phyloP scores from a whole-genome alignment of 2,113 vertebrate species.

The Tachysurus vachellii region DNA sequence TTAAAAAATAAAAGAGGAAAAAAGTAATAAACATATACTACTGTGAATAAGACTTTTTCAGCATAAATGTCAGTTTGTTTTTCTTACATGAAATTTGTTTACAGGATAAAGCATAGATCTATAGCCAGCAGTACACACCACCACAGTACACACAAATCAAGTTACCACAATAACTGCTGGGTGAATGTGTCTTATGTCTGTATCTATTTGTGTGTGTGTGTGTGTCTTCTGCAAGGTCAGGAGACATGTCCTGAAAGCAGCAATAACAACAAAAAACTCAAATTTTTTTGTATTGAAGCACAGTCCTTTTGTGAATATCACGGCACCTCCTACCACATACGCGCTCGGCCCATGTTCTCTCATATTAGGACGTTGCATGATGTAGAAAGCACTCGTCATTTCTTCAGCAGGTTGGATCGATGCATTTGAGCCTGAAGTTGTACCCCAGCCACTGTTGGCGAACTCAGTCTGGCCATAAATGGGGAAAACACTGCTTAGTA shows the following conservation, averaged over 20 bases:
- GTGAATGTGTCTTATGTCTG: conserved; percentile 20
- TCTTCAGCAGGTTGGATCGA: conserved; percentile 35
- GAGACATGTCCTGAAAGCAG: conserved; percentile 32
- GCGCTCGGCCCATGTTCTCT: conserved; percentile 1
- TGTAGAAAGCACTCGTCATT: conserved; percentile 35
- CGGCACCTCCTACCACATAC: conserved; percentile 2
- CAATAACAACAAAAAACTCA: conserved; percentile 17
- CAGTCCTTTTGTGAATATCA: conserved; percentile 33
- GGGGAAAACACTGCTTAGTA: conserved; percentile 53
- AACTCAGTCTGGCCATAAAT: conserved; percentile 39
- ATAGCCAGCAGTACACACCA: neutral
- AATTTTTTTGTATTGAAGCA: conserved; percentile 30
- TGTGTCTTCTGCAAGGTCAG: conserved; percentile 39
- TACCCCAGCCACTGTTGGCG: conserved; percentile 34
- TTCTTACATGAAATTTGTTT: neutral
- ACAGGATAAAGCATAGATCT: neutral
- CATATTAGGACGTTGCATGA: neutral
- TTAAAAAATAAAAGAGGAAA: conserved; percentile 33
- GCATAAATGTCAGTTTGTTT: neutral
- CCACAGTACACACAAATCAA: no score
- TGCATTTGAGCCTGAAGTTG: conserved; percentile 24
- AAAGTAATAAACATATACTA: neutral
- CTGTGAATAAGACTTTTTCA: conserved; percentile 21
- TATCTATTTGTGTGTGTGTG: conserved; percentile 1
- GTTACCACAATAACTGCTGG: conserved; percentile 34